phyloP scores from a whole-genome alignment of 2,888 invertebrate species.

The Idaea straminata region DNA sequence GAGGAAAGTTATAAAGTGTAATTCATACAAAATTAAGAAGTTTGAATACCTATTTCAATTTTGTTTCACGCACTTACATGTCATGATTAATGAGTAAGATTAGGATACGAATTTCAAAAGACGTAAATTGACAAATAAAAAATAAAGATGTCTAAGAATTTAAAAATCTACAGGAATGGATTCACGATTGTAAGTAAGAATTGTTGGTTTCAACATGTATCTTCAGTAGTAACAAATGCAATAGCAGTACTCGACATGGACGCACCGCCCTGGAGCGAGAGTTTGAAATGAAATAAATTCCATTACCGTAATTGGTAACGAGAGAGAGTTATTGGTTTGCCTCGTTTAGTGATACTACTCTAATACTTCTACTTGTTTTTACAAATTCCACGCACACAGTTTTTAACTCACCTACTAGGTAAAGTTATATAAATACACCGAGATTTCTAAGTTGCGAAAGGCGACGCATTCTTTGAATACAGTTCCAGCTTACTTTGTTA shows the following conservation, averaged over 20 bases:
- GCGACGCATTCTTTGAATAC: conserved; percentile 67
- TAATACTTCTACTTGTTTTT: background rate
- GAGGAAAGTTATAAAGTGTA: conserved; percentile 17
- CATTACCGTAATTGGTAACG: conserved; percentile 71
- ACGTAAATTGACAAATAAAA: too few relatives aligned
- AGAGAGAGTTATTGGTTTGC: conserved; percentile 49
- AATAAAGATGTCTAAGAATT: too few relatives aligned
- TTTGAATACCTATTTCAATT: background rate
- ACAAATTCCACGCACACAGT: conserved; percentile 4
- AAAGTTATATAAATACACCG: conserved; percentile 40
- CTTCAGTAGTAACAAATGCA: conserved; percentile 19
- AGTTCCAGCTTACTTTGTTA: conserved; percentile 76
- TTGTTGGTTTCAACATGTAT: background rate
- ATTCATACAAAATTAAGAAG: conserved; percentile 8
- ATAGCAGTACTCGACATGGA: conserved; percentile 31
- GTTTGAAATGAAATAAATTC: conserved; percentile 69
- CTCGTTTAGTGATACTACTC: conserved; percentile 17
- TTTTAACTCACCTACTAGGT: conserved; percentile 23
- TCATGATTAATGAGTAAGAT: background rate
- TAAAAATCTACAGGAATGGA: background rate
- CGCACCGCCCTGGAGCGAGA: conserved; percentile 25
- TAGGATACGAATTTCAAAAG: too few relatives aligned
- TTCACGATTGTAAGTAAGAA: background rate
- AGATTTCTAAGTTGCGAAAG: conserved; percentile 59
- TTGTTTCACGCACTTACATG: background rate